Percentiles rank a stretch among this genome's conserved stretches.
Conservation (phyloP, 2,888 invertebrate species). For the Heterodera filipjevi region DNA sequence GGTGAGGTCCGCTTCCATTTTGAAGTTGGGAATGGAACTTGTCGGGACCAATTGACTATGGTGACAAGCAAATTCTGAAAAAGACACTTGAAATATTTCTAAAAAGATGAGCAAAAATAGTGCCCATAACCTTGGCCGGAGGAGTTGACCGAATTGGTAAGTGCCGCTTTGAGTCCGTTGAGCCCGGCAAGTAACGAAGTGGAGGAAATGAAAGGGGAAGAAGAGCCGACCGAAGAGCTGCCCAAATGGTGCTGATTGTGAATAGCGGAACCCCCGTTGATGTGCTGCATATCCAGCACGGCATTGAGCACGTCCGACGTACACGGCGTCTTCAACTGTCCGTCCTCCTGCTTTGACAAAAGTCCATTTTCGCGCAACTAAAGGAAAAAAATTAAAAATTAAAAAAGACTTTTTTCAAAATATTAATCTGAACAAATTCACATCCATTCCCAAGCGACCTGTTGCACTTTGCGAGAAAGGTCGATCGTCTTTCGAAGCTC, state of each 20-base stretch:
- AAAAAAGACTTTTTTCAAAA: not conserved
- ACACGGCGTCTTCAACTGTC: conserved; percentile 50
- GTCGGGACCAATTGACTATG: conserved; percentile 6
- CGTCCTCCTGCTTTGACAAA: conserved; percentile 39
- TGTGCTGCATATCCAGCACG: conserved; percentile 61
- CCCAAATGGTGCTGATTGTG: conserved; percentile 5
- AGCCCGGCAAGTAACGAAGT: conserved; percentile 36
- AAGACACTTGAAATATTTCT: no score
- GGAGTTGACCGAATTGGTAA: conserved; percentile 2
- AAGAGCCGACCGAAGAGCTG: not conserved
- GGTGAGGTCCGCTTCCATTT: not conserved
- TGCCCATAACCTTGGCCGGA: conserved; percentile 29
- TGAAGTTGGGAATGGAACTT: conserved; percentile 25
- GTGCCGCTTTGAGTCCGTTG: conserved; percentile 25
- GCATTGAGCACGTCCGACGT: conserved; percentile 64
- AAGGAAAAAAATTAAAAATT: conserved; percentile 10
- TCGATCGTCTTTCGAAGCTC: conserved; percentile 50
- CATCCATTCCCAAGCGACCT: conserved; percentile 22
- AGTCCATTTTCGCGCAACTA: conserved; percentile 44
- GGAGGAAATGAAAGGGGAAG: conserved; percentile 34
- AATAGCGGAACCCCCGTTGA: conserved; percentile 30
- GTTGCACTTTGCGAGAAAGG: conserved; percentile 47
- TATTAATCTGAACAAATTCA: not conserved
- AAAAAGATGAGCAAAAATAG: no score
- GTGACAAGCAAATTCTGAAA: not conserved